phyloP scores from a whole-genome alignment of 1,140 invertebrate genomes.

The Caenorhabditis brenneri region DNA sequence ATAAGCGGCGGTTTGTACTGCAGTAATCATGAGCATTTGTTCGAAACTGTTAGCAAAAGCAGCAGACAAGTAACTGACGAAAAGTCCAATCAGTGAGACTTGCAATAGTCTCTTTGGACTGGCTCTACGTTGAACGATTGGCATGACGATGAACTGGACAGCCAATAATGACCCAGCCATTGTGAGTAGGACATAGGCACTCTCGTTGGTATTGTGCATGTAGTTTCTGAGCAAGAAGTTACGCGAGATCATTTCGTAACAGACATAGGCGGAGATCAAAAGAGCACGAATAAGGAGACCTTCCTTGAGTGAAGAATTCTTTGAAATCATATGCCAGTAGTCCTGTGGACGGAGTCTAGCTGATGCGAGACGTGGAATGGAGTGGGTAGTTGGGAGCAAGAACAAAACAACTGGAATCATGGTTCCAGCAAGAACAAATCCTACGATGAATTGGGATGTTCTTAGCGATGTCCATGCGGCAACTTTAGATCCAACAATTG shows the following conservation, averaged over 20 bases:
- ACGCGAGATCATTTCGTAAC: conserved; percentile 70
- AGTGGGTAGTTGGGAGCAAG: conserved; percentile 69
- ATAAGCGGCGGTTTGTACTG: conserved; percentile 68
- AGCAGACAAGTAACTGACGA: conserved; percentile 61
- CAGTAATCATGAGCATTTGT: conserved; percentile 67
- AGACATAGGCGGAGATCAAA: conserved; percentile 68
- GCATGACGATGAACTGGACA: conserved; percentile 66
- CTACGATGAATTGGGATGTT: conserved; percentile 65
- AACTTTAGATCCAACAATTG: conserved; percentile 63
- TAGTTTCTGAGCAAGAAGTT: conserved; percentile 69
- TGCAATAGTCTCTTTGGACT: conserved; percentile 65
- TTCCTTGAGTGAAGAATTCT: conserved; percentile 65
- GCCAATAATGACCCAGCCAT: conserved; percentile 66
- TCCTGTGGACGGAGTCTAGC: conserved; percentile 68
- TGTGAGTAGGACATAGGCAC: conserved; percentile 66
- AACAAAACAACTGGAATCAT: conserved; percentile 67
- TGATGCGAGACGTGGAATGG: conserved; percentile 65
- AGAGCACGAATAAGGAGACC: conserved; percentile 62
- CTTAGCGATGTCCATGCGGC: conserved; percentile 67
- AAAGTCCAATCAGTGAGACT: conserved; percentile 59
- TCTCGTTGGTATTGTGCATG: conserved; percentile 68
- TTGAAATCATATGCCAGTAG: conserved; percentile 70
- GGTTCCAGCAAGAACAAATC: conserved; percentile 57
- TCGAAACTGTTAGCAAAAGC: conserved; percentile 64
- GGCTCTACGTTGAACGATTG: conserved; percentile 61